These are phyloP conservation scores for Calliopum simillimum DNA, from an alignment of 2,888 invertebrate genomes.

Conservation along the genomic window DNA sequence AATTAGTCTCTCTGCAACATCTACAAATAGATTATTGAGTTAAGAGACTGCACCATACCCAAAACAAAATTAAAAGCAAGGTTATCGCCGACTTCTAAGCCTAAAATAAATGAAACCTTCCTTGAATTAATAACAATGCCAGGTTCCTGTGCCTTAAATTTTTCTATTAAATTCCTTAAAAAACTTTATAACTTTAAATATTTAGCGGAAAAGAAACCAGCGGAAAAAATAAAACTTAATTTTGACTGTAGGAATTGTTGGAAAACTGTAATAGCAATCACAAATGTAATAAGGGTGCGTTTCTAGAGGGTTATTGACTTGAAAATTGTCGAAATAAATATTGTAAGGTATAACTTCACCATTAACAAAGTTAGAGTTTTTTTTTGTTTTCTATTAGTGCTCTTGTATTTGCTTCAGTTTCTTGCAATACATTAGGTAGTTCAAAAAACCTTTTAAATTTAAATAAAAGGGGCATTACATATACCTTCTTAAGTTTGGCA, in stretches of 20 bases:
- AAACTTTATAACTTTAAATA: slow-evolving; percentile 22
- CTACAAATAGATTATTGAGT: slow-evolving; percentile 8
- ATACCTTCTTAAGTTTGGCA: neutral
- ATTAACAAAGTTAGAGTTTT: slow-evolving; percentile 25
- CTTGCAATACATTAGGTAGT: neutral
- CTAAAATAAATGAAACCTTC: slow-evolving; percentile 10
- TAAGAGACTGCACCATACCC: slow-evolving; percentile 16
- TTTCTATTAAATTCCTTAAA: slow-evolving; percentile 11
- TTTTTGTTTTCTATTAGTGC: slow-evolving; percentile 23
- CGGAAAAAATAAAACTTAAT: slow-evolving; percentile 33
- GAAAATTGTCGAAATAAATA: slow-evolving; percentile 31
- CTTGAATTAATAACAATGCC: neutral
- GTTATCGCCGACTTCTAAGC: slow-evolving; percentile 16
- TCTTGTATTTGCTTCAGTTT: slow-evolving; percentile 17
- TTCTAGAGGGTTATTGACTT: slow-evolving; percentile 28
- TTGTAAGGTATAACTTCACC: slow-evolving; percentile 28
- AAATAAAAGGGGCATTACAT: neutral
- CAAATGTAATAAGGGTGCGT: slow-evolving; percentile 33
- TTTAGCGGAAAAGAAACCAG: slow-evolving; percentile 20
- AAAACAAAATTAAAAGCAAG: slow-evolving; percentile 18
- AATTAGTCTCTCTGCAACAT: neutral
- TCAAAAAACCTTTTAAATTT: neutral
- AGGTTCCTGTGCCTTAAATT: slow-evolving; percentile 6
- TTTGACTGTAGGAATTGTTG: slow-evolving; percentile 27
- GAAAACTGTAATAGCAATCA: slow-evolving; percentile 31